Conservation (phyloP, 64 coral and sea anemone genomes). For the Dendronephthya gigantea region DNA sequence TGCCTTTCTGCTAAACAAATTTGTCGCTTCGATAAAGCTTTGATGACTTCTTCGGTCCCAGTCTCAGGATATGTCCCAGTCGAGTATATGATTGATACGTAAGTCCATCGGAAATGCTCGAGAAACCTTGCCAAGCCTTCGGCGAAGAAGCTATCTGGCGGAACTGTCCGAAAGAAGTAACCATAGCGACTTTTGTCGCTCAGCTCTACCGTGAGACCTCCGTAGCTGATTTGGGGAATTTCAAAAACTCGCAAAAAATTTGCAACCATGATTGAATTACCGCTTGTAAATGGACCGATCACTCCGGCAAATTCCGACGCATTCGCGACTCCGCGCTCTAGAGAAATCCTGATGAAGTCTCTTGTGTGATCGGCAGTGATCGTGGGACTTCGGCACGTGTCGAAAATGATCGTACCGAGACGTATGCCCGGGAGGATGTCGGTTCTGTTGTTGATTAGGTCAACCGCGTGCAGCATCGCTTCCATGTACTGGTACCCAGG, state of each 20-base stretch:
- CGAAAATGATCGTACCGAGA: background rate
- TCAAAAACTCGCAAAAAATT: background rate
- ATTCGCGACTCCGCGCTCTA: background rate
- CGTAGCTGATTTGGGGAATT: slow-evolving; percentile 14
- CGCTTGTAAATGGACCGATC: background rate
- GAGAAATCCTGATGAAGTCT: background rate
- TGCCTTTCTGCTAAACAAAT: background rate
- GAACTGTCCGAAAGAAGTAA: background rate
- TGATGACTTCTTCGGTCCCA: background rate
- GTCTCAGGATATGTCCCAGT: background rate
- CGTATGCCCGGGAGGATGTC: background rate
- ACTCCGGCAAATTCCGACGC: background rate
- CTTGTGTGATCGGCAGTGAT: background rate
- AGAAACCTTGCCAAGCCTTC: background rate
- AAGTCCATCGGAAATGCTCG: background rate
- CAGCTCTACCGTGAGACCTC: background rate
- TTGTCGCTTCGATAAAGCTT: background rate
- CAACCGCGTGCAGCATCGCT: background rate
- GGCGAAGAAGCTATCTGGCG: background rate
- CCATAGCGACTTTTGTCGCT: background rate
- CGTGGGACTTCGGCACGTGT: background rate
- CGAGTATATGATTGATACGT: background rate
- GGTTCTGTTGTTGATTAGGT: background rate
- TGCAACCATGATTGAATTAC: background rate
- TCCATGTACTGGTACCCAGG: background rate